A percentile compares a stretch with the other conserved stretches of the same genome.
Conservation (phyloP, 2,888 invertebrate genomes). For the Leucoptera coffeella region DNA sequence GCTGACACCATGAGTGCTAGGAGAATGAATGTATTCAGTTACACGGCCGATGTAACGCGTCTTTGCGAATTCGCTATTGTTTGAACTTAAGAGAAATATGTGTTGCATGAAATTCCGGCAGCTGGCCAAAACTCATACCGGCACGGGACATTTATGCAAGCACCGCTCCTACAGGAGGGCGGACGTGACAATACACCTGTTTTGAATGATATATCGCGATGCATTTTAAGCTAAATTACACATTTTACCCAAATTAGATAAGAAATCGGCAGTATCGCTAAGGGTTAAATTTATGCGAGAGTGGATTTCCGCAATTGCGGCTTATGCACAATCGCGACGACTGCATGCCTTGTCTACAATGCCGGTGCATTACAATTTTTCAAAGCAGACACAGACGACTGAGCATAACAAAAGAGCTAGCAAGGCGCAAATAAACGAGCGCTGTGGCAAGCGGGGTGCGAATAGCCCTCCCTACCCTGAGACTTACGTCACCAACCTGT, state of each 20-base stretch:
- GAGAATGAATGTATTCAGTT: constrained; percentile 42
- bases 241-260: constrained; percentile 1
- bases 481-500: no score
- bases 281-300: constrained; percentile 15
- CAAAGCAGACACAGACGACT: constrained; percentile 45
- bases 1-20: constrained; percentile 24
- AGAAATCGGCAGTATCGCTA: background rate
- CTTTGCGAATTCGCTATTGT: constrained; percentile 21
- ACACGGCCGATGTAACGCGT: constrained; percentile 16
- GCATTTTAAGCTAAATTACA: no score
- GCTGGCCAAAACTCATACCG: no score
- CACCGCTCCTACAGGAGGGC: no score
- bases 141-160: no score
- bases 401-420: constrained; percentile 45
- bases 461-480: no score
- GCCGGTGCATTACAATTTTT: constrained; percentile 46
- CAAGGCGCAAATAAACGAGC: constrained; percentile 48
- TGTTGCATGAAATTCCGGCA: constrained; percentile 6
- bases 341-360: constrained; percentile 35
- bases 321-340: constrained; percentile 28
- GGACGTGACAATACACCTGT: no score
- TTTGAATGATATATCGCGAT: no score
- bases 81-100: constrained; percentile 8
- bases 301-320: constrained; percentile 9
- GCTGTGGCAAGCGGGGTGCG: constrained; percentile 27